These are phyloP conservation scores for Rutpela maculata DNA, from an alignment of 2,888 invertebrate species.

Conservation along the genomic window DNA sequence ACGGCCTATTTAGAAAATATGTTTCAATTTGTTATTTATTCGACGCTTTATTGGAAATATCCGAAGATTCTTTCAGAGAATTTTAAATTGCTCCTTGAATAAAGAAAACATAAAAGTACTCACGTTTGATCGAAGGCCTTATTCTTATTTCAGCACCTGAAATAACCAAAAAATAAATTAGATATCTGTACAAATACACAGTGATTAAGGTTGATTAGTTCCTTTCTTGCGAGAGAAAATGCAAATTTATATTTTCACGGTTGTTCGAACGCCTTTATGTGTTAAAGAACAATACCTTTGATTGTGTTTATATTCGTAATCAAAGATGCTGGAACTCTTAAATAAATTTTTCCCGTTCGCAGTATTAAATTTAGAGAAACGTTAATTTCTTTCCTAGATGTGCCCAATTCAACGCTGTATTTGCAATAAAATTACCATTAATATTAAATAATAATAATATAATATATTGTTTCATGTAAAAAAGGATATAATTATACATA, in stretches of 20 bases:
- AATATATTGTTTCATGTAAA: too few species aligned
- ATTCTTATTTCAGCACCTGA: constrained; percentile 28
- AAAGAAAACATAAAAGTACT: constrained; percentile 33
- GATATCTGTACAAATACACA: constrained; percentile 10
- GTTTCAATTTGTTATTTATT: constrained; percentile 16
- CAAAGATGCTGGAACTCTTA: neutral
- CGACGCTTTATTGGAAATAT: constrained; percentile 21
- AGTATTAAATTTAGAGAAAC: too few species aligned
- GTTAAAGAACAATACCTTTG: neutral
- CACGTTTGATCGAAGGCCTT: constrained; percentile 23
- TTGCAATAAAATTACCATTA: too few species aligned
- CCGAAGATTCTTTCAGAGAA: constrained; percentile 1
- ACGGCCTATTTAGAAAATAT: constrained; percentile 5
- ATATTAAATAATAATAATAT: too few species aligned
- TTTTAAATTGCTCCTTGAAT: constrained; percentile 28
- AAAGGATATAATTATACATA: too few species aligned
- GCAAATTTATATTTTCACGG: constrained; percentile 7
- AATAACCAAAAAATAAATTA: constrained; percentile 22
- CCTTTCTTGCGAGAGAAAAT: neutral
- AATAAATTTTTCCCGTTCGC: neutral
- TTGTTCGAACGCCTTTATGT: neutral
- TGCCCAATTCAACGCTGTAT: too few species aligned
- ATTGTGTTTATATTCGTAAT: neutral
- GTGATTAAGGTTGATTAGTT: constrained; percentile 18
- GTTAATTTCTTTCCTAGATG: too few species aligned